These are phyloP conservation scores for Parnassius mnemosyne DNA, from an alignment of 2,888 invertebrate species.

Conservation along the genomic window DNA sequence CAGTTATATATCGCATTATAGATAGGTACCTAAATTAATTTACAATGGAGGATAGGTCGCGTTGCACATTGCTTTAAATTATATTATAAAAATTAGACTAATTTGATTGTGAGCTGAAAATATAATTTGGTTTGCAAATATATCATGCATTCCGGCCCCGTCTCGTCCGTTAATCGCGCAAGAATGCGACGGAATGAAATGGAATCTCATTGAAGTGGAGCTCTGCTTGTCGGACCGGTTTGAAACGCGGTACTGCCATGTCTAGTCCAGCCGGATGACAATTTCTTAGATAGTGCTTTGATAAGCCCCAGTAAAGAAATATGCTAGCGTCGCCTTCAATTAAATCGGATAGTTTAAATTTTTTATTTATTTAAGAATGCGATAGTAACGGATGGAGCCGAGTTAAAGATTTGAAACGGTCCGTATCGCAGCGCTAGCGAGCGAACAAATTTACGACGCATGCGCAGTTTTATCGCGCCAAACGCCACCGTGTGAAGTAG, in stretches of 20 bases:
- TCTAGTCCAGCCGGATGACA: slow-evolving; percentile 62
- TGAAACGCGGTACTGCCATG: slow-evolving; percentile 53
- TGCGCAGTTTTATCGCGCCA: slow-evolving; percentile 48
- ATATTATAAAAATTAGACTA: too few species aligned
- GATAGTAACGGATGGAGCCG: slow-evolving; percentile 30
- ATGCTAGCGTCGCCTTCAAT: too few species aligned
- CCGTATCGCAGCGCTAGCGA: slow-evolving; percentile 43
- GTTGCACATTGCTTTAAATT: too few species aligned
- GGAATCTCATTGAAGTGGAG: slow-evolving; percentile 78
- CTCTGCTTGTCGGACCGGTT: slow-evolving; percentile 68
- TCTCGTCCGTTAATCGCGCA: slow-evolving; percentile 72
- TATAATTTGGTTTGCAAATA: slow-evolving; percentile 41
- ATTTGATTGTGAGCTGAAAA: slow-evolving; percentile 28
- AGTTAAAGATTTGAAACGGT: slow-evolving; percentile 33
- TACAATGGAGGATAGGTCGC: too few species aligned
- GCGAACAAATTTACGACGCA: slow-evolving; percentile 50
- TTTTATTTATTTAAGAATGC: slow-evolving; percentile 16
- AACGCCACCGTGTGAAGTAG: slow-evolving; percentile 32
- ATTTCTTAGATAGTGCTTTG: slow-evolving; percentile 60
- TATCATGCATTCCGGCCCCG: slow-evolving; percentile 46
- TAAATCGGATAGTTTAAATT: background rate
- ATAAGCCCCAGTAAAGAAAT: background rate
- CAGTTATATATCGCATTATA: too few species aligned
- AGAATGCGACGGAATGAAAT: slow-evolving; percentile 77
- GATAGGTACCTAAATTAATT: too few species aligned